Percentiles rank a stretch among this genome's conserved stretches.
Conservation (phyloP, 2,888 invertebrate genomes). For the Monopis laevigella region DNA sequence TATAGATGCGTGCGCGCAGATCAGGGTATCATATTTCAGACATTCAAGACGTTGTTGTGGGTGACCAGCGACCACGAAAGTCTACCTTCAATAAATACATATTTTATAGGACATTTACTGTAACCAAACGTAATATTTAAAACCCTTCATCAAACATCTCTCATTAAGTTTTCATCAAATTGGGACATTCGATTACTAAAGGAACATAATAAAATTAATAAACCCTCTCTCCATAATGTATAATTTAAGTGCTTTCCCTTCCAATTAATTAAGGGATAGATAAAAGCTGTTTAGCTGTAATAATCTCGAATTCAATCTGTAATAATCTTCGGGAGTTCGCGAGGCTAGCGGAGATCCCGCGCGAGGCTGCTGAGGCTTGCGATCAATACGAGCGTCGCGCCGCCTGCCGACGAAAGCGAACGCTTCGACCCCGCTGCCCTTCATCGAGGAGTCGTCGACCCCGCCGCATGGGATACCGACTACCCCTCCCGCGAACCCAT, state of each 20-base stretch:
- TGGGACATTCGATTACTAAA: too few relatives aligned
- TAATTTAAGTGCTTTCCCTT: slow-evolving; percentile 1
- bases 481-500: slow-evolving; percentile 16
- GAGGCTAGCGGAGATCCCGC: background rate
- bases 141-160: too few relatives aligned
- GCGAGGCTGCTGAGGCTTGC: slow-evolving; percentile 39
- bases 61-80: slow-evolving; percentile 6
- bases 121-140: too few relatives aligned
- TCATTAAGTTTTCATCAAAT: too few relatives aligned
- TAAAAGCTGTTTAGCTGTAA: too few relatives aligned
- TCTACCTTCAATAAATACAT: background rate
- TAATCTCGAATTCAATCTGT: too few relatives aligned
- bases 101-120: slow-evolving; percentile 2
- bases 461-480: background rate
- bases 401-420: slow-evolving; percentile 53
- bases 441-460: slow-evolving; percentile 61
- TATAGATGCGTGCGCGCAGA: too few relatives aligned
- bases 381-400: slow-evolving; percentile 47
- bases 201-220: too few relatives aligned
- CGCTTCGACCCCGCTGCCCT: slow-evolving; percentile 53
- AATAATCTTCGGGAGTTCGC: too few relatives aligned
- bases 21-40: background rate
- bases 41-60: slow-evolving; percentile 5
- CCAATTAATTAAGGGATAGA: too few relatives aligned
- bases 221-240: too few relatives aligned